phyloP scores from a whole-genome alignment of 2,888 invertebrate genomes.

The Hyposoter didymator region DNA sequence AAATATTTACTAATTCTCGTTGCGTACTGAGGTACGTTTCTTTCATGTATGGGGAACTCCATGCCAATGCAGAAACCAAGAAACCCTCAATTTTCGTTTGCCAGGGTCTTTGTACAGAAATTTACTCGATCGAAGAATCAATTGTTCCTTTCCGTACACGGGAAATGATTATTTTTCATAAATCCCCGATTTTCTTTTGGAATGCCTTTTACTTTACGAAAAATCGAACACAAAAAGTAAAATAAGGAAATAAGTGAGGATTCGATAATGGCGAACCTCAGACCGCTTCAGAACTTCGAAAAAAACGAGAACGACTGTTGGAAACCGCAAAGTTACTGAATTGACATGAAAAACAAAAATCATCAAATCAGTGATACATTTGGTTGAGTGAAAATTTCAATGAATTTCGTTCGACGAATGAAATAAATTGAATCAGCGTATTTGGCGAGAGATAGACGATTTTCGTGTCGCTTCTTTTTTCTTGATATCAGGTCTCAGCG shows the following conservation, averaged over 20 bases:
- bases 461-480: neutral
- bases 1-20: conserved; percentile 80
- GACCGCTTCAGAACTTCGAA: conserved; percentile 9
- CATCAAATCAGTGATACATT: neutral
- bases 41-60: conserved; percentile 5
- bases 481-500: conserved; percentile 40
- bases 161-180: no score
- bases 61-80: neutral
- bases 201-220: neutral
- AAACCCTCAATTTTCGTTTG: neutral
- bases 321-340: neutral
- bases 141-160: no score
- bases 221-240: conserved; percentile 14
- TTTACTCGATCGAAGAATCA: no score
- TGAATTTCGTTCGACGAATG: neutral
- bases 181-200: no score
- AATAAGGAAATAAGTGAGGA: conserved; percentile 43
- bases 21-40: conserved; percentile 80
- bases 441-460: conserved; percentile 53
- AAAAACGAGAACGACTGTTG: neutral
- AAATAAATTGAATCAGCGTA: conserved; percentile 2
- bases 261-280: conserved; percentile 28
- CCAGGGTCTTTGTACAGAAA: no score
- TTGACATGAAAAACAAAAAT: neutral
- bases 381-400: neutral